Evolutionary conservation across 2,888 invertebrate genomes (phyloP), one percentile per base, ranked within the genome.

Genomic region (Scaptomyza reducta): DNA sequence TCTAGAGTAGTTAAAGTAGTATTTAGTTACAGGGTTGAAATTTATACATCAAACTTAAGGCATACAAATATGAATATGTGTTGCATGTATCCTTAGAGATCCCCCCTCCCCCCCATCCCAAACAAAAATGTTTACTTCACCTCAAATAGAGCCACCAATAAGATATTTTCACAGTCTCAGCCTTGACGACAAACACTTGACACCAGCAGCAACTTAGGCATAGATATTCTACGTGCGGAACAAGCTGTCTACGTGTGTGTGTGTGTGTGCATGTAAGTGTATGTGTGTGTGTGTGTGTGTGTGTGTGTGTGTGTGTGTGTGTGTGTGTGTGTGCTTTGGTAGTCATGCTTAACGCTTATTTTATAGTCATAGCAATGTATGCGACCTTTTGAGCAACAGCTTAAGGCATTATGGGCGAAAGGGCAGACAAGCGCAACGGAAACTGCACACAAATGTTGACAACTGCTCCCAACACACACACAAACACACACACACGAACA

Each of bases 141-240:
- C 16, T 31, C 16, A 13, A 9, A 6, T 38, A 40, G 7, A 25
- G 4, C 40, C n/a, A 13, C 10, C 13, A 27, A 25, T 69, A 25
- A 70, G 60, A 58, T 57, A 61, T 42, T 59, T 59, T 25, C 64
- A 60, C 49, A 53, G 68, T 67, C 53, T 67, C 57, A 78, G 63
- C 33, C 71, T 60, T 78, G 80, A 67, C 87, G 86, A 78, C 82
- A 78, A 66, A 66, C 67, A 74, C 84, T 83, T 83, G 82, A 83
- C 86, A 76, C 78, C 76, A 72, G 62, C 80, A 83, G 6, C 77
- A 44, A 83, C 65, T 74, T 64, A 54, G 49, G 49, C 33, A 47
- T 65, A 69, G 74, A 78, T 70, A 74, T 83, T 76, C 75, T 67
- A 69, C 58, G 60, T 71, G 64, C 45, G 57, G 22, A 66, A 66